Base-by-base conservation (phyloP, 2,797 vertebrate species). In the Neosilurus hyrtlii region DNA sequence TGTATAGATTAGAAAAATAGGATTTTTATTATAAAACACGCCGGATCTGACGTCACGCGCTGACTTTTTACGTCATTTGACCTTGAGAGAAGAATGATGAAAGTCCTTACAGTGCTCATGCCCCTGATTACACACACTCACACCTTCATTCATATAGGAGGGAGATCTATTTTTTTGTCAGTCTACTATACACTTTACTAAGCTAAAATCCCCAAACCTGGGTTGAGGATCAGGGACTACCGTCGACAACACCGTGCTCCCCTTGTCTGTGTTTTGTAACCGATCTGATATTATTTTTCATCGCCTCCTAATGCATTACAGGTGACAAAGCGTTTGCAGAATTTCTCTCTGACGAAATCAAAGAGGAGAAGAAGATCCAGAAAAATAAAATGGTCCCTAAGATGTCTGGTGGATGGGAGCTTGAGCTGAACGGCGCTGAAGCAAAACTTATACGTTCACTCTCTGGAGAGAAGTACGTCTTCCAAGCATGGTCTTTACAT, bases 361-460 rank as follows among this genome's bases (percentile, higher is more conserved):
- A 97, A 87, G 97, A 99, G 86, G 98, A 99, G 90, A 95, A 85
- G 89, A 99, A 98, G 90, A 96, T 99, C 89, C 96, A 97, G 93
- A 99, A 99, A 76, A 94, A 87, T 84, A 95, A 95, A 26, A 88
- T 86, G 0, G 94, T 99, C 83, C 98, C 98, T 8, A 96, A 97
- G 88, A 92, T 99, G 90, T 96, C 97, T 0, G 97, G 97, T 4
- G 97, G 96, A 0, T 99, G 98, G 98, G 96, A 97, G 74, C 92
- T 99, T 82, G 94, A 96, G 26, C 91, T 97, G 35, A 97, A 95
- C 0, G 97, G 98, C 86, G 96, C 97, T 0, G 96, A 99, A 89
- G 97, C 95, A 6, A 97, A 95, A 89, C 94, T 99, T 82, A 67
- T 89, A 7, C 94, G 92, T 82, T 94, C 88, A n/a, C 37, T 96